These are phyloP conservation scores for Xylota sylvarum DNA, from an alignment of 2,888 invertebrate genomes.

Conservation along the genomic window DNA sequence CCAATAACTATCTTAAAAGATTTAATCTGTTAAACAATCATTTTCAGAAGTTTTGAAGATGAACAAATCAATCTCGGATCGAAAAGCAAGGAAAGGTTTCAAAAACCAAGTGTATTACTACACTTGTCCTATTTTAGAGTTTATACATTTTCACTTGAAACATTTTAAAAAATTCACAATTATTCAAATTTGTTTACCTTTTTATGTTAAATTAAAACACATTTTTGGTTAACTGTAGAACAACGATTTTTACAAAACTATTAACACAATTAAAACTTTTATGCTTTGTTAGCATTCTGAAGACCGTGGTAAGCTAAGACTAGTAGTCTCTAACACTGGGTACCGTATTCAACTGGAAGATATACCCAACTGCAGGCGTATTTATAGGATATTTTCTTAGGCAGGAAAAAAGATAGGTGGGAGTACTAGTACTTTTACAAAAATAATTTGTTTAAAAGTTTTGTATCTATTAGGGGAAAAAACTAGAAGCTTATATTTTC, in stretches of 20 bases:
- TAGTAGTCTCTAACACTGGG: conserved; percentile 36
- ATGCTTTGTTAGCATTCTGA: conserved; percentile 43
- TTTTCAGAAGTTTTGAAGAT: too few species aligned
- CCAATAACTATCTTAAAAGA: too few species aligned
- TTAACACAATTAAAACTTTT: conserved; percentile 37
- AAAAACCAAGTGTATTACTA: too few species aligned
- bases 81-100: too few species aligned
- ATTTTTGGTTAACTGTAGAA: conserved; percentile 13
- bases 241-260: conserved; percentile 13
- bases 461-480: conserved; percentile 18
- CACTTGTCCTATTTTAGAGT: too few species aligned
- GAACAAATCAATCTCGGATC: too few species aligned
- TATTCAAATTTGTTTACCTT: conserved; percentile 34
- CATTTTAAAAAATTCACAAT: not conserved
- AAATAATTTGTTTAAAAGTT: conserved; percentile 49
- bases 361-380: conserved; percentile 34
- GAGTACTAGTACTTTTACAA: conserved; percentile 48
- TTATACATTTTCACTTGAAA: not conserved
- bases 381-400: conserved; percentile 63
- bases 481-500: conserved; percentile 26
- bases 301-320: conserved; percentile 30
- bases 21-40: too few species aligned
- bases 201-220: conserved; percentile 3
- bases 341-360: conserved; percentile 57
- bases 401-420: conserved; percentile 35